Conservation (phyloP, 2,113 vertebrate species). For the Aphyosemion australe region DNA sequence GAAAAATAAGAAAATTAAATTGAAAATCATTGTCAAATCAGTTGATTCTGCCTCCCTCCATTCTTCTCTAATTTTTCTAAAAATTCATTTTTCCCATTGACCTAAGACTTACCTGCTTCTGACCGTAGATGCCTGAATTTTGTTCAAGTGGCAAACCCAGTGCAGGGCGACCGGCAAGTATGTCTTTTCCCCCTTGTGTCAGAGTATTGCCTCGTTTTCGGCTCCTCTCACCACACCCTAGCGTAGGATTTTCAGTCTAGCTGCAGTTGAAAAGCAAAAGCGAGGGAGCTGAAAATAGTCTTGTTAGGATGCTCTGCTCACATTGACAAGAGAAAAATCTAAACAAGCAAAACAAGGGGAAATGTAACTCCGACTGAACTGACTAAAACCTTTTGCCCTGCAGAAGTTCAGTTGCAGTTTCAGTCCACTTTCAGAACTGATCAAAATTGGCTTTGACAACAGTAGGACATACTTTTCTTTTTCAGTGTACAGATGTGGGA, state of each 20-base stretch:
- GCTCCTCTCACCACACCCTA: slow-evolving; percentile 61
- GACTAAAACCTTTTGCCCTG: slow-evolving; percentile 9
- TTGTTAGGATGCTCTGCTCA: slow-evolving; percentile 50
- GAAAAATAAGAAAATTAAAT: slow-evolving; percentile 15
- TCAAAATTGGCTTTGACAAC: slow-evolving; percentile 26
- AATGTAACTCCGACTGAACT: slow-evolving; percentile 49
- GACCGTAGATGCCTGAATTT: slow-evolving; percentile 77
- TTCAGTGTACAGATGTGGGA: slow-evolving; percentile 13
- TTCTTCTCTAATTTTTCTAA: slow-evolving; percentile 57
- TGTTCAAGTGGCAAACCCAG: slow-evolving; percentile 75
- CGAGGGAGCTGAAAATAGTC: slow-evolving; percentile 50
- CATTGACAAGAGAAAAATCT: slow-evolving; percentile 32
- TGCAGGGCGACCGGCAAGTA: slow-evolving; percentile 73
- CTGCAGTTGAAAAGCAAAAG: slow-evolving; percentile 26
- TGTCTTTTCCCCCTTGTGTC: slow-evolving; percentile 71
- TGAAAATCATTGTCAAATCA: slow-evolving; percentile 47
- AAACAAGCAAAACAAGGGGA: background rate
- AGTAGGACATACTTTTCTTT: slow-evolving; percentile 27
- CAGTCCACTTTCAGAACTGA: slow-evolving; percentile 29
- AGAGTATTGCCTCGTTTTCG: slow-evolving; percentile 70
- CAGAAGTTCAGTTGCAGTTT: slow-evolving; percentile 46
- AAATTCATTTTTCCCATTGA: slow-evolving; percentile 63
- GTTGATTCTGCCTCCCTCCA: slow-evolving; percentile 52
- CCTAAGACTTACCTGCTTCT: slow-evolving; percentile 75
- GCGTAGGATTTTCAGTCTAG: slow-evolving; percentile 38